Percentiles rank a stretch among this genome's conserved stretches.
phyloP scores from a whole-genome alignment of 2,797 vertebrate genomes.

The Melanotaenia trifasciata region DNA sequence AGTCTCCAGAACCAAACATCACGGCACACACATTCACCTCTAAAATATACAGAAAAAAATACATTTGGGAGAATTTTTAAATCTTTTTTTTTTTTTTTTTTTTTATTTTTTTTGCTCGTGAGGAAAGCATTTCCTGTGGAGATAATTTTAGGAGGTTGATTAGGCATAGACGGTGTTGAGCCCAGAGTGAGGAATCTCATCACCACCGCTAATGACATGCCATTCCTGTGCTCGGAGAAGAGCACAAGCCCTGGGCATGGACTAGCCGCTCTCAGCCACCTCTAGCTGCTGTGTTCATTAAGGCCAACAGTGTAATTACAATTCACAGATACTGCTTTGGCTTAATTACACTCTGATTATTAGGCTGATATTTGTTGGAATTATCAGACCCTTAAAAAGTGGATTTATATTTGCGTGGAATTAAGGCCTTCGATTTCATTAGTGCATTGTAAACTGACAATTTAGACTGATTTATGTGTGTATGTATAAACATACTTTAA shows the following conservation, averaged over 20 bases:
- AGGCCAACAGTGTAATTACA: conserved; percentile 78
- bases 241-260: conserved; percentile 74
- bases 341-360: conserved; percentile 81
- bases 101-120: conserved; percentile 52
- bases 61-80: conserved; percentile 59
- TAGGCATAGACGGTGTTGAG: conserved; percentile 77
- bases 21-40: conserved; percentile 23
- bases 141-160: conserved; percentile 81
- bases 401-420: conserved; percentile 65
- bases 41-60: conserved; percentile 43
- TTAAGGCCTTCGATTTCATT: conserved; percentile 55
- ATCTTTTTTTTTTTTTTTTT: conserved; percentile 30
- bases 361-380: conserved; percentile 75
- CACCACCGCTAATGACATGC: conserved; percentile 81
- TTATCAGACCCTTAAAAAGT: conserved; percentile 71
- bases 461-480: conserved; percentile 39
- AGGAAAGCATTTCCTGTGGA: conserved; percentile 78
- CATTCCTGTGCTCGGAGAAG: conserved; percentile 75
- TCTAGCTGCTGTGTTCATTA: conserved; percentile 83
- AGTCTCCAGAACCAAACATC: conserved; percentile 38
- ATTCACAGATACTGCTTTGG: conserved; percentile 75
- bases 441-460: conserved; percentile 50
- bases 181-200: conserved; percentile 82
- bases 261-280: conserved; percentile 75
- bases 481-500: conserved; percentile 27